These are phyloP conservation scores for Philotrypesis tridentata DNA, from an alignment of 1,140 invertebrate species.

Conservation along the genomic window DNA sequence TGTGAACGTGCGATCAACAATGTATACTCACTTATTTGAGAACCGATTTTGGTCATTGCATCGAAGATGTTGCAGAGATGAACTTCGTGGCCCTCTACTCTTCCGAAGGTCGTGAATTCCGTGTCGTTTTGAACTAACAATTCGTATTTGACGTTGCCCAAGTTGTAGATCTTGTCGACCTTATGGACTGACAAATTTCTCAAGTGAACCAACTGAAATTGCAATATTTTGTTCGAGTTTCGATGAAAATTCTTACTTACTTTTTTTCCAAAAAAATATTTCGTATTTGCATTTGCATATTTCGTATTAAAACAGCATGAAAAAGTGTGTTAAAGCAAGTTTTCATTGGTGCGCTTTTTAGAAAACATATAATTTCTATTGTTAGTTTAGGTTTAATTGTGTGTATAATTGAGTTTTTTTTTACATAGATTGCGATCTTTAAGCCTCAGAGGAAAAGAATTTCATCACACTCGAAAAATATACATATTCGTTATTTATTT, in stretches of 20 bases:
- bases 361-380: too few species aligned
- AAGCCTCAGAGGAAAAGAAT: too few species aligned
- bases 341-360: too few species aligned
- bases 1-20: not conserved
- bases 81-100: not conserved
- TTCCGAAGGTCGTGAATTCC: not conserved
- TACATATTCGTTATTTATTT: too few species aligned
- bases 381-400: too few species aligned
- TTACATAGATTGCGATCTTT: too few species aligned
- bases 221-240: not conserved
- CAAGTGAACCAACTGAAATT: slow-evolving; percentile 6
- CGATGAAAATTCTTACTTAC: not conserved
- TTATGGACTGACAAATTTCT: not conserved
- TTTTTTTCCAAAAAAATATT: not conserved
- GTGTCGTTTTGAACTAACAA: not conserved
- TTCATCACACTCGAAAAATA: too few species aligned
- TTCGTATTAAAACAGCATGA: too few species aligned
- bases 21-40: not conserved
- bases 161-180: not conserved
- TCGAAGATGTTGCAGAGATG: not conserved
- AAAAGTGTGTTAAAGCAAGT: too few species aligned
- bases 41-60: not conserved
- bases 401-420: too few species aligned
- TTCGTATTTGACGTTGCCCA: slow-evolving; percentile 8
- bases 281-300: not conserved